phyloP scores from a whole-genome alignment of 1,140 invertebrate species.

The Drosophila obscura region DNA sequence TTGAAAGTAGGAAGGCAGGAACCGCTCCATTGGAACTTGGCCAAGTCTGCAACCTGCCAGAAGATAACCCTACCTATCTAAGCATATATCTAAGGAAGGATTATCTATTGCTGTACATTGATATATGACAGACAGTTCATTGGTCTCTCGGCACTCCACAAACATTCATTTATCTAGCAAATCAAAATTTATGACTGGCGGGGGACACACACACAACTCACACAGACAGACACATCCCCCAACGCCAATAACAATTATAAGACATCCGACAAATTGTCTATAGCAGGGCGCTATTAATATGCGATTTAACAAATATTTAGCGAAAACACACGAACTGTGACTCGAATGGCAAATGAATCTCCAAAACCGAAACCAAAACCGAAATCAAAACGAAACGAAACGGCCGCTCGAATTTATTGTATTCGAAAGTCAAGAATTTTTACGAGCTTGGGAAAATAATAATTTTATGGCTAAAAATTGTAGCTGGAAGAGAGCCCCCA shows the following conservation, averaged over 20 bases:
- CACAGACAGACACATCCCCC: slow-evolving; percentile 25
- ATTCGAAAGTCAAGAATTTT: slow-evolving; percentile 80
- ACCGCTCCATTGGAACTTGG: slow-evolving; percentile 34
- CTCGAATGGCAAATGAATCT: slow-evolving; percentile 63
- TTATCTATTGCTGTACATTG: neutral
- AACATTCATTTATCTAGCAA: no score
- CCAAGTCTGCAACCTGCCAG: slow-evolving; percentile 1
- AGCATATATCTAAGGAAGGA: neutral
- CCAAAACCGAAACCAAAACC: slow-evolving; percentile 29
- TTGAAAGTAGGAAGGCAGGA: slow-evolving; percentile 44
- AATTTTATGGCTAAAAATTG: slow-evolving; percentile 76
- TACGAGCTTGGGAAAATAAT: slow-evolving; percentile 82
- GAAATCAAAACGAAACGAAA: slow-evolving; percentile 13
- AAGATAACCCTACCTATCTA: neutral
- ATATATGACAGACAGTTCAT: slow-evolving; percentile 31
- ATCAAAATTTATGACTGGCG: slow-evolving; percentile 16
- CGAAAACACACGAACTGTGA: slow-evolving; percentile 68
- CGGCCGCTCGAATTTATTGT: slow-evolving; percentile 45
- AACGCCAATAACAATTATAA: slow-evolving; percentile 32
- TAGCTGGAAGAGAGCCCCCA: slow-evolving; percentile 4
- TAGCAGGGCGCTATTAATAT: slow-evolving; percentile 80
- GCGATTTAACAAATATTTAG: slow-evolving; percentile 82
- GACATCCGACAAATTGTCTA: slow-evolving; percentile 53
- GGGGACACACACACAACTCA: neutral
- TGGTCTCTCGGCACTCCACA: slow-evolving; percentile 13